A percentile compares a stretch with the other conserved stretches of the same genome.
These are phyloP conservation scores for Notiomystis cincta DNA, from an alignment of 2,113 vertebrate genomes.

Conservation along the genomic window DNA sequence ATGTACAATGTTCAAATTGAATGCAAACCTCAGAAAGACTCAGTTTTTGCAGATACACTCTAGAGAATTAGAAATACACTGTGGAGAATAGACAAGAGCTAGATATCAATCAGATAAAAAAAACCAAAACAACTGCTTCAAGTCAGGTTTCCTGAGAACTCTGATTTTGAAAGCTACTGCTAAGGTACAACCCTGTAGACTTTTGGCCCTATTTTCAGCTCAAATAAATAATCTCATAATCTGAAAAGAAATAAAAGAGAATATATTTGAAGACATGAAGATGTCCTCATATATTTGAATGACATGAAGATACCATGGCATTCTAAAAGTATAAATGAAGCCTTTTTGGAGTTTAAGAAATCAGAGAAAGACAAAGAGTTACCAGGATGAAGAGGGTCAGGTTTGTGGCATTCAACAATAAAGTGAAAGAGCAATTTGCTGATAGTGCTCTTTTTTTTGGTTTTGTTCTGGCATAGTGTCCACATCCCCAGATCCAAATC, in stretches of 20 bases:
- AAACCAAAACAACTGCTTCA: not conserved
- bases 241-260: not conserved
- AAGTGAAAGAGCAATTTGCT: not conserved
- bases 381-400: not conserved
- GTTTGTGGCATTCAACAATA: not conserved
- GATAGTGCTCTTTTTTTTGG: not conserved
- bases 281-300: not conserved
- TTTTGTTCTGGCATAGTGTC: rapidly evolving
- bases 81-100: not conserved
- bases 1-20: not conserved
- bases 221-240: not conserved
- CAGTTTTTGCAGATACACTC: not conserved
- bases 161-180: not conserved
- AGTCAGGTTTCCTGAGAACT: not conserved
- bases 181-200: not conserved
- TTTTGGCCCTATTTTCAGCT: not conserved
- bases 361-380: not conserved
- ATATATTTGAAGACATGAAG: not conserved
- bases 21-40: conserved; percentile 1
- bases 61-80: not conserved
- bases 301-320: not conserved
- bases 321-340: not conserved
- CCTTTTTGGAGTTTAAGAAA: not conserved
- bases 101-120: not conserved
- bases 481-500: not conserved